These are phyloP conservation scores for Drosophila insularis DNA, from an alignment of 1,140 invertebrate species.

Conservation along the genomic window DNA sequence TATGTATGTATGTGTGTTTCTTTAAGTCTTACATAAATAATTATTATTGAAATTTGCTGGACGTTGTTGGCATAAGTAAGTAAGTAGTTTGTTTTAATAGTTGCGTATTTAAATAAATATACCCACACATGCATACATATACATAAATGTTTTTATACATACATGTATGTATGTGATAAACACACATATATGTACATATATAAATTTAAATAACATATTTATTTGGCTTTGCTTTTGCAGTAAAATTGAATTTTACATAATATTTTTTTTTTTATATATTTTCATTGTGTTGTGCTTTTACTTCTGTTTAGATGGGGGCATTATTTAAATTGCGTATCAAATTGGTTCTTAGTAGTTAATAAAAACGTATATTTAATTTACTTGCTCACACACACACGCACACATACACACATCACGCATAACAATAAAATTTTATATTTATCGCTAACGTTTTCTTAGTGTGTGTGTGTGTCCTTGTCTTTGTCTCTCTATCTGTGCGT, in stretches of 20 bases:
- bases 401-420: constrained; percentile 44
- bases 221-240: constrained; percentile 72
- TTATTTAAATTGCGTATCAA: constrained; percentile 79
- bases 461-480: constrained; percentile 17
- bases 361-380: constrained; percentile 81
- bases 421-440: constrained; percentile 82
- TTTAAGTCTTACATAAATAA: constrained; percentile 65
- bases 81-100: constrained; percentile 69
- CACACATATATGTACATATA: constrained; percentile 35
- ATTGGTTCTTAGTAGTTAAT: constrained; percentile 81
- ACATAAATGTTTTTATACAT: constrained; percentile 18
- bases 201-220: constrained; percentile 74
- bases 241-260: constrained; percentile 78
- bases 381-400: constrained; percentile 47
- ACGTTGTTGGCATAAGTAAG: constrained; percentile 79
- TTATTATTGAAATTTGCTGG: constrained; percentile 77
- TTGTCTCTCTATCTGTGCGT: constrained; percentile 27
- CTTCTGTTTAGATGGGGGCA: constrained; percentile 31
- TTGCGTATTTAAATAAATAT: constrained; percentile 29
- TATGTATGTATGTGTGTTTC: constrained; percentile 18
- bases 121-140: constrained; percentile 1
- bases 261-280: constrained; percentile 45
- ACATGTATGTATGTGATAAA: constrained; percentile 16
- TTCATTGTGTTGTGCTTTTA: constrained; percentile 28
- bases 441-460: constrained; percentile 74